Evolutionary conservation across 2,888 invertebrate species (phyloP), one percentile per base, ranked within the genome.

Genomic region (Dasysyrphus albostriatus): DNA sequence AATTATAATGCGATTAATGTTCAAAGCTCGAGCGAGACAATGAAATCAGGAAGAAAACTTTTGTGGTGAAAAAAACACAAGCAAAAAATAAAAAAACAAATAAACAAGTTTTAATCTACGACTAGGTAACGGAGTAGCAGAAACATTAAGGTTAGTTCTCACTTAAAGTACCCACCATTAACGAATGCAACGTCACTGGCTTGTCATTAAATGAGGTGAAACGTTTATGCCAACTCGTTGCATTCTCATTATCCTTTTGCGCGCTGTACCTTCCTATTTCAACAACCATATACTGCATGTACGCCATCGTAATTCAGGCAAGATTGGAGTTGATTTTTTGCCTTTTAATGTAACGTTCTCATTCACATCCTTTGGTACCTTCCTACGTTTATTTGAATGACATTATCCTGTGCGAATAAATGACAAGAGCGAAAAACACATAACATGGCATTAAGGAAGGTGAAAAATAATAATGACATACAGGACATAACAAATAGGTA

Each of bases 1-100:
- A 85, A 85, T 85, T 85, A 85, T 85, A 82, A 85, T 85, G 77
- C 85, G 85, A 85, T 85, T 85, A 82, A 74, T 77, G 84, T 81
- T 56, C 19, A 75, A 80, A 59, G 44, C 65, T 34, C 47, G 1
- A 49, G 34, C 65, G 49, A 12, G 34, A 49, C 65, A 49, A 49
- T 67, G 29, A 67, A 67, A 67, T 34, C 49, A 49, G 65, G 29
- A 67, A 67, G 29, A 67, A n/a, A 47, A 47, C 34, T 67, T 49
- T 49, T 63, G 29, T 37, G 65, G 65, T 39, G 8, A 12, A 39
- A 14, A 14, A 39, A 14, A 24, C 32, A 32, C 32, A 32, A 3
- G 5, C 32, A 39, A n/a, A 75, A 73, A 29, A 51, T n/a, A n/a
- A n/a, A n/a, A 69, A 6, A 9, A 51, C 16, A 44, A 63, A 63